Percentiles rank a stretch among this genome's conserved stretches.
Evolutionary conservation across 2,113 vertebrate species (phyloP).

Genomic region (Cryptoleucopteryx plumbea): DNA sequence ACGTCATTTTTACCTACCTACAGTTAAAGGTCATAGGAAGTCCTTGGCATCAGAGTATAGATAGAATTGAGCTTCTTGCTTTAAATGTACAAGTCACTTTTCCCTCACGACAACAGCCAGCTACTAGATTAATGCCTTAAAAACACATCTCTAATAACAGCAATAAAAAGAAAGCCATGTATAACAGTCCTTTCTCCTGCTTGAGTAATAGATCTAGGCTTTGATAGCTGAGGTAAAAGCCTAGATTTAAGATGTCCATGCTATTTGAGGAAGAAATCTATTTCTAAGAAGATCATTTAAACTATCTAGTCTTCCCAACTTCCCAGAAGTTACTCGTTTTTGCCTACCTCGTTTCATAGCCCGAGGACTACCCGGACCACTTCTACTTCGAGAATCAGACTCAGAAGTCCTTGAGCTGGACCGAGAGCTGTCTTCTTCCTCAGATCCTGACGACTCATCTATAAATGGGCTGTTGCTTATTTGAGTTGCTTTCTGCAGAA

Average conservation of each 20-base stretch:
- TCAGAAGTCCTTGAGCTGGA: conserved; percentile 83
- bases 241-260: neutral
- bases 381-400: conserved; percentile 80
- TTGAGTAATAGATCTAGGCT: neutral
- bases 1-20: neutral
- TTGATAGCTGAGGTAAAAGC: neutral
- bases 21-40: neutral
- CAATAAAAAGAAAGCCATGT: neutral
- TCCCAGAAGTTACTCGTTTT: neutral
- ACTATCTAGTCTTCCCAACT: neutral
- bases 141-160: neutral
- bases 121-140: neutral
- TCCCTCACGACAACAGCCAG: neutral
- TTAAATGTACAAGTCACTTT: neutral
- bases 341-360: conserved; percentile 89
- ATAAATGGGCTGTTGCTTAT: conserved; percentile 87
- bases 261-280: neutral
- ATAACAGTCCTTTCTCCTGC: neutral
- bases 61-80: neutral
- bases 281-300: neutral
- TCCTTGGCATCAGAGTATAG: neutral
- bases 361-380: conserved; percentile 82
- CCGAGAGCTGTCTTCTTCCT: conserved; percentile 86
- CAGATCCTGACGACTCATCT: conserved; percentile 89
- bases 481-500: conserved; percentile 89